phyloP scores from a whole-genome alignment of 2,888 invertebrate species.

The Calameuta filiformis region DNA sequence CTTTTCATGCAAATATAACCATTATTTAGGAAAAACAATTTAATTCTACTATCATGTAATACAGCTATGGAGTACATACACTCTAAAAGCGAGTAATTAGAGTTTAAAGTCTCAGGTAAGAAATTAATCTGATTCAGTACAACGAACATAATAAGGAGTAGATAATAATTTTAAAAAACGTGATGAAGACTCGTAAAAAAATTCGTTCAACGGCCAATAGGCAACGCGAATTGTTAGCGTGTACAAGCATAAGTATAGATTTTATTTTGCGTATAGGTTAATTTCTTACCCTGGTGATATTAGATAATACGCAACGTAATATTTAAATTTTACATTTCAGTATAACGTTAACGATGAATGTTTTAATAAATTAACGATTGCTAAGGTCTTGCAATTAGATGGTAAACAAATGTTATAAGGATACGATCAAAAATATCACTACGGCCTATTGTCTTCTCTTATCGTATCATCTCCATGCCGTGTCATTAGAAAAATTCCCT shows the following conservation, averaged over 20 bases:
- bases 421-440: too few species aligned
- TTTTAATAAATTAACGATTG: too few species aligned
- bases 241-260: constrained; percentile 28
- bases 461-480: too few species aligned
- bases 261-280: constrained; percentile 37
- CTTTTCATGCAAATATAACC: neutral
- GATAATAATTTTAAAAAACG: constrained; percentile 18
- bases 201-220: constrained; percentile 16
- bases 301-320: constrained; percentile 23
- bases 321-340: too few species aligned
- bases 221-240: constrained; percentile 17
- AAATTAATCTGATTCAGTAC: constrained; percentile 45
- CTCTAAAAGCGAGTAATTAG: constrained; percentile 16
- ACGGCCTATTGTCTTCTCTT: too few species aligned
- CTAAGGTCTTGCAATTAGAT: too few species aligned
- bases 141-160: constrained; percentile 35
- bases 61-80: neutral
- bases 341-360: too few species aligned
- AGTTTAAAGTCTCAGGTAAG: constrained; percentile 36
- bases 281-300: constrained; percentile 47
- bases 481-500: too few species aligned
- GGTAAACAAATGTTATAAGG: too few species aligned
- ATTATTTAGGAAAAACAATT: neutral
- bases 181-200: constrained; percentile 14
- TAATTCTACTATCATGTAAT: neutral